phyloP scores from a whole-genome alignment of 1,140 invertebrate genomes.

The Pachyrhynchus sulphureomaculatus region DNA sequence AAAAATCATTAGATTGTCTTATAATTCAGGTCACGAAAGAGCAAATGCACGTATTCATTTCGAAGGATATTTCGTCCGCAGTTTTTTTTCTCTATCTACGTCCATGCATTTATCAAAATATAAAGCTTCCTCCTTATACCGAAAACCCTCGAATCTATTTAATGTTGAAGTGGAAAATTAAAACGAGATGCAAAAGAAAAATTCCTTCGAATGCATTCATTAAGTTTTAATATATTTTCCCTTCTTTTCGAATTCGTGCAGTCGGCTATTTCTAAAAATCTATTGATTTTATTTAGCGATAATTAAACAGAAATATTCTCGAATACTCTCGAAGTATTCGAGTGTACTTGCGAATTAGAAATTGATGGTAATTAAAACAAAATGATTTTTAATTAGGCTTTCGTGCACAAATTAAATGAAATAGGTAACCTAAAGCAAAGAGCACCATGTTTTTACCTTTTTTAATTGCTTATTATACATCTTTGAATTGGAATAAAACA shows the following conservation, averaged over 20 bases:
- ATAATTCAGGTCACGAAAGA: too few species aligned
- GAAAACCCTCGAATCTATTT: too few species aligned
- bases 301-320: slow-evolving; percentile 17
- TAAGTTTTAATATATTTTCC: slow-evolving; percentile 12
- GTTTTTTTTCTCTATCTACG: too few species aligned
- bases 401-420: background rate
- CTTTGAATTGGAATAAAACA: background rate
- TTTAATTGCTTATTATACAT: background rate
- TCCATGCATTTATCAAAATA: too few species aligned
- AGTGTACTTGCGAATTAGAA: slow-evolving; percentile 7
- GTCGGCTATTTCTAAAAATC: slow-evolving; percentile 11
- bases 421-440: background rate
- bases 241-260: slow-evolving; percentile 1
- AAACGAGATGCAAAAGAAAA: too few species aligned
- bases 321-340: slow-evolving; percentile 7
- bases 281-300: slow-evolving; percentile 25
- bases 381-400: background rate
- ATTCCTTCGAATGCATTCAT: background rate
- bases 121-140: too few species aligned
- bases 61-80: too few species aligned
- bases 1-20: too few species aligned
- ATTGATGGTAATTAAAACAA: slow-evolving; percentile 12
- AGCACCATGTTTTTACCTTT: background rate
- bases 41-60: too few species aligned
- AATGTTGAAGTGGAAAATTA: too few species aligned